These are phyloP conservation scores for Corythoichthys haematopterus DNA, from an alignment of 2,113 vertebrate genomes.

Conservation along the genomic window DNA sequence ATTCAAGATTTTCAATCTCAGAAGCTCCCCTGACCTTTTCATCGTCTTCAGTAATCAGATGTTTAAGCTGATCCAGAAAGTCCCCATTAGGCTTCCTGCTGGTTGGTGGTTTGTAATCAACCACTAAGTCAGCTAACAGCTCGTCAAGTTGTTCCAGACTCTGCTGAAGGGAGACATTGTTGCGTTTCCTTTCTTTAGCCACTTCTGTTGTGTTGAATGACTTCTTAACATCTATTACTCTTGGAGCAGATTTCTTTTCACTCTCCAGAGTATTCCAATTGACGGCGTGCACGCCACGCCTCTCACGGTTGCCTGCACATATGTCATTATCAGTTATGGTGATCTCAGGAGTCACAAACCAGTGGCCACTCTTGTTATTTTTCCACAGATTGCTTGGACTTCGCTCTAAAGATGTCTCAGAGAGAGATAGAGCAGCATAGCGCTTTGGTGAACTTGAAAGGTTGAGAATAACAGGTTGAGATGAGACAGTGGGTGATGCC, in stretches of 20 bases:
- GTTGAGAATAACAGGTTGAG: slow-evolving; percentile 87
- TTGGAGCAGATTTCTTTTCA: slow-evolving; percentile 52
- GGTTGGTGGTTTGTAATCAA: slow-evolving; percentile 83
- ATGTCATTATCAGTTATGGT: slow-evolving; percentile 96
- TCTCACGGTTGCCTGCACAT: slow-evolving; percentile 67
- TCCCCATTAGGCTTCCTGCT: slow-evolving; percentile 69
- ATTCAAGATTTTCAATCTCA: slow-evolving; percentile 59
- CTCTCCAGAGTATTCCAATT: slow-evolving; percentile 74
- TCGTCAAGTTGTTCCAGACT: slow-evolving; percentile 93
- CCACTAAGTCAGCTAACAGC: slow-evolving; percentile 89
- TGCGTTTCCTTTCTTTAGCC: slow-evolving; percentile 68
- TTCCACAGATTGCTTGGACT: slow-evolving; percentile 69
- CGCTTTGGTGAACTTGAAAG: slow-evolving; percentile 91
- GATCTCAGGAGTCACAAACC: slow-evolving; percentile 94
- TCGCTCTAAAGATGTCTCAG: slow-evolving; percentile 85
- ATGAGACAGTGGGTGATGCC: slow-evolving; percentile 72
- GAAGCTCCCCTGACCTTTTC: slow-evolving; percentile 49
- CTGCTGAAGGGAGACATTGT: slow-evolving; percentile 80
- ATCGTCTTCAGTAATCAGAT: slow-evolving; percentile 73
- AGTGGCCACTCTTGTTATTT: slow-evolving; percentile 71
- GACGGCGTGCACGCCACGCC: slow-evolving; percentile 71
- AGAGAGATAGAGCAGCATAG: slow-evolving; percentile 89
- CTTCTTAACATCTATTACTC: slow-evolving; percentile 44
- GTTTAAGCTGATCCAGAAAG: slow-evolving; percentile 81
- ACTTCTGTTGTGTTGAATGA: slow-evolving; percentile 34